Conservation (phyloP, 1,140 invertebrate genomes). For the Theocolax elegans region DNA sequence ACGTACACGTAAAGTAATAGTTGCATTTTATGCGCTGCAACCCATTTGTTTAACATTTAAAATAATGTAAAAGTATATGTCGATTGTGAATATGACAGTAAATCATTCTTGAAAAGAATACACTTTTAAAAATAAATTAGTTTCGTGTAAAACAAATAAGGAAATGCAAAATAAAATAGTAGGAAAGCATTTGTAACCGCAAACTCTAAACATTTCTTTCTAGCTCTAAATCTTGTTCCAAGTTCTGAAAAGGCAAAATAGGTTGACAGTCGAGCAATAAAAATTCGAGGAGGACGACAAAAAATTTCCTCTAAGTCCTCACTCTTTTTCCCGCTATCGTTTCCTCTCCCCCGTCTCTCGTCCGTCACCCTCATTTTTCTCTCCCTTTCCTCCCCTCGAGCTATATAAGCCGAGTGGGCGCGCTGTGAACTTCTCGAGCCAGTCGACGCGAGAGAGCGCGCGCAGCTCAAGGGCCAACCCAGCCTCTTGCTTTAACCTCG, state of each 20-base stretch:
- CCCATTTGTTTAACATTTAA: no score
- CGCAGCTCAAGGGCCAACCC: not conserved
- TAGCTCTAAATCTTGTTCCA: not conserved
- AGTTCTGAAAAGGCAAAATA: not conserved
- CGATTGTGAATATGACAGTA: no score
- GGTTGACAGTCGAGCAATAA: not conserved
- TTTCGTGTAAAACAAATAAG: no score
- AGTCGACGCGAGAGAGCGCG: not conserved
- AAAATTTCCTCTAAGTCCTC: slow-evolving; percentile 3
- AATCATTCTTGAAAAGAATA: no score
- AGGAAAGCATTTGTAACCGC: no score
- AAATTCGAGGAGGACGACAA: not conserved
- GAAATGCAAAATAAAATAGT: no score
- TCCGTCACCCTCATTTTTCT: slow-evolving; percentile 12
- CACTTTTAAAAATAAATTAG: no score
- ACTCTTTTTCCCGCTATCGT: not conserved
- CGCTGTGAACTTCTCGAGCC: not conserved
- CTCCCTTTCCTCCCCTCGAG: not conserved
- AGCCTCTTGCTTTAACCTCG: slow-evolving; percentile 9
- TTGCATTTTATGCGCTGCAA: no score
- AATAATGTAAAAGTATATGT: no score
- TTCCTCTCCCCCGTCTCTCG: not conserved
- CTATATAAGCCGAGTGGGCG: not conserved
- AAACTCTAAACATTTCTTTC: not conserved
- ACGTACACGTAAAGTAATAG: no score